Base-by-base conservation (phyloP, 2,113 vertebrate species). In the Lethenteron camtschaticum region DNA sequence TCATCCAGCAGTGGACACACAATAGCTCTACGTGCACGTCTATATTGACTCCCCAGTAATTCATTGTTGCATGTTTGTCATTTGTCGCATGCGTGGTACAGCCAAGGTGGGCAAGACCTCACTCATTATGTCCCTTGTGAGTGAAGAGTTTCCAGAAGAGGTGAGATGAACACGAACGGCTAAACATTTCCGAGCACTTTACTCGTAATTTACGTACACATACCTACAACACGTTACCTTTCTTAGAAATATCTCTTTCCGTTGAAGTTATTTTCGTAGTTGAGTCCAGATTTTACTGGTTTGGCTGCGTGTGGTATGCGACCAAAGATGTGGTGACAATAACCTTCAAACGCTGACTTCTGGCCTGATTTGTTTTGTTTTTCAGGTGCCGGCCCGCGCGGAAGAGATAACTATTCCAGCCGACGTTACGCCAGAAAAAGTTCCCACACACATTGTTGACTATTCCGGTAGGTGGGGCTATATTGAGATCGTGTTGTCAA, bases 41-140 rank as follows among this genome's bases (percentile, higher is more conserved):
- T 7, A 41, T 7, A 41, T 41, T 41, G 3, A 41, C 41, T 41
- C 41, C 41, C 41, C 41, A 41, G 41, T 41, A 41, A 7, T 58
- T 57, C 55, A 57, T 58, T 12, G 56, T 70, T 8, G n/a, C 41
- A 10, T 10, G 56, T 9, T 72, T 59, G 56, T 55, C 9, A 10
- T 72, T 69, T 57, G 57, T 69, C 75, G 75, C 80, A 70, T 80
- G 74, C 20, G 75, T 74, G 79, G 78, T 73, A 75, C 86, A 97
- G 94, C 91, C 78, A 90, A 92, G 82, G 94, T 97, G 79, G 94
- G 94, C 77, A 97, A 97, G 82, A 97, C 94, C 0, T 97, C 94
- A 9, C 79, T 97, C 73, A 95, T 97, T 73, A 97, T 97, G 94
- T 95, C 94, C 60, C 82, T 97, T 78, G 94, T 97, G 79, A 95